These are phyloP conservation scores for Cydia strobilella DNA, from an alignment of 1,140 invertebrate species.

Conservation along the genomic window DNA sequence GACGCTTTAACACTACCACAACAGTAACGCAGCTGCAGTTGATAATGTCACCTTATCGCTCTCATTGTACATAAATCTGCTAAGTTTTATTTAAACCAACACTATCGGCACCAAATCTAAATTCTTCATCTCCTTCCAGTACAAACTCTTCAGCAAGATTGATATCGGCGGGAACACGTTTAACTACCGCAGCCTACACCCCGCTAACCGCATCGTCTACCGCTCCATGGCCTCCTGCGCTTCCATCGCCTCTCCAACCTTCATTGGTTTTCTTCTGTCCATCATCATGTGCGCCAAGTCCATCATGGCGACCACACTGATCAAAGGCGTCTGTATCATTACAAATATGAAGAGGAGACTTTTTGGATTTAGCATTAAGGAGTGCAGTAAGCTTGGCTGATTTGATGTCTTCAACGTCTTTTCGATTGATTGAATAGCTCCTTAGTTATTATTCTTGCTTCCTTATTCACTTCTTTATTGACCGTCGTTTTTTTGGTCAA, in stretches of 20 bases:
- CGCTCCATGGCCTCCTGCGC: slow-evolving; percentile 53
- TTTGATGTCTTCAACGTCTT: background rate
- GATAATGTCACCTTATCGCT: too few relatives aligned
- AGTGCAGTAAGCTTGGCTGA: slow-evolving; percentile 43
- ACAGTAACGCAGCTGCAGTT: too few relatives aligned
- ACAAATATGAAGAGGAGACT: slow-evolving; percentile 57
- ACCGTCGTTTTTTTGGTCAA: background rate
- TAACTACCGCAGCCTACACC: slow-evolving; percentile 65
- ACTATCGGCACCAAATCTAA: background rate
- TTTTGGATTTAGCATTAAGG: slow-evolving; percentile 44
- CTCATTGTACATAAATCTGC: too few relatives aligned
- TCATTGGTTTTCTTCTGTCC: slow-evolving; percentile 47
- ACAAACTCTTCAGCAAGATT: slow-evolving; percentile 57
- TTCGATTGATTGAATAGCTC: background rate
- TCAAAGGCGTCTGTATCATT: slow-evolving; percentile 51
- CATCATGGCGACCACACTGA: slow-evolving; percentile 36
- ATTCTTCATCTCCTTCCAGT: slow-evolving; percentile 43
- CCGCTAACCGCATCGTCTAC: slow-evolving; percentile 57
- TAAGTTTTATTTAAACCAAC: too few relatives aligned
- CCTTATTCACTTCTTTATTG: background rate
- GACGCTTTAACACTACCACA: too few relatives aligned
- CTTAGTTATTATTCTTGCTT: background rate
- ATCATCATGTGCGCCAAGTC: slow-evolving; percentile 47
- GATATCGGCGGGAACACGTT: slow-evolving; percentile 56
- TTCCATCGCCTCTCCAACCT: slow-evolving; percentile 40